These are phyloP conservation scores for Oreochromis aureus DNA, from an alignment of 2,113 vertebrate genomes.

Conservation along the genomic window DNA sequence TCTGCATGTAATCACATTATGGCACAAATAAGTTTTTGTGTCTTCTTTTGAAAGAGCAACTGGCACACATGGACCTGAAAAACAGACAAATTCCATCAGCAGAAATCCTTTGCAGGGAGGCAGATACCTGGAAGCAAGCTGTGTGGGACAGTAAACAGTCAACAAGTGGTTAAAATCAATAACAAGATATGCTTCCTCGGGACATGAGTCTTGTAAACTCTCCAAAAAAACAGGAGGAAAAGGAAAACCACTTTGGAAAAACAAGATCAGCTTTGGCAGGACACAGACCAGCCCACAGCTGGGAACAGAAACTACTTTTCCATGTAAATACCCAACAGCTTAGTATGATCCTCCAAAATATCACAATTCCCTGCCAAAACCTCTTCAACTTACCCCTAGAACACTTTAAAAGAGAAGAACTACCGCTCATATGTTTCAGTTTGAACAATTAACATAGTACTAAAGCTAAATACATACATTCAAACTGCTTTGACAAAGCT, in stretches of 20 bases:
- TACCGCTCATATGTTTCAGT: not conserved
- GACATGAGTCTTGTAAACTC: not conserved
- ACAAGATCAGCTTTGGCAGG: not conserved
- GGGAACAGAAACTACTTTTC: not conserved
- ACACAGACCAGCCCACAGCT: not conserved
- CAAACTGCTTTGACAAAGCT: not conserved
- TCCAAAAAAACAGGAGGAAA: not conserved
- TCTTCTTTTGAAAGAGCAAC: not conserved
- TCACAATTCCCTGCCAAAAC: not conserved
- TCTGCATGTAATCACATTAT: not conserved
- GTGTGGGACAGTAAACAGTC: not conserved
- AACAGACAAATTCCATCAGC: not conserved
- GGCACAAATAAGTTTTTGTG: not conserved
- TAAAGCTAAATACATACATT: not conserved
- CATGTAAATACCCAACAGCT: not conserved
- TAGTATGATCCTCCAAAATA: not conserved
- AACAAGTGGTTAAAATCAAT: not conserved
- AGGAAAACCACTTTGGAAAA: not conserved
- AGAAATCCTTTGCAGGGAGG: not conserved
- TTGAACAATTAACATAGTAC: not conserved
- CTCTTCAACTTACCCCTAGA: not conserved
- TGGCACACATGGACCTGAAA: not conserved
- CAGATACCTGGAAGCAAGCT: not conserved
- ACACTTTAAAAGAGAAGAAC: not conserved
- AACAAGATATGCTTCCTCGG: not conserved